Base-by-base conservation (phyloP, 1,140 invertebrate genomes). In the Eupristina koningsbergeri region DNA sequence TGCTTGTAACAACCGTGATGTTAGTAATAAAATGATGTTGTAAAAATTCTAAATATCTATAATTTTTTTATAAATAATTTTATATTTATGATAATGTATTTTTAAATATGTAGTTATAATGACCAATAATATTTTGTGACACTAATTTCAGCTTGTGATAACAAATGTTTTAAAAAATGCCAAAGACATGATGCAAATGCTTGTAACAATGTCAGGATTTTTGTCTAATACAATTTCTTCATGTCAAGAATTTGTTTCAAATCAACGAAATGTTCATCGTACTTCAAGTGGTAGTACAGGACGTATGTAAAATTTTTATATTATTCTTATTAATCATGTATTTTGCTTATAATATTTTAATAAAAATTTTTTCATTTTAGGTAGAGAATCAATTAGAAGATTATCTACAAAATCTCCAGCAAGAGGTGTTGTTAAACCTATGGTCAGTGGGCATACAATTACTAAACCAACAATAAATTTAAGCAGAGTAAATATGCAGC, bases 401-500 rank as follows among this genome's bases (percentile, higher is more conserved):
- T 50, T 89, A 0, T 88, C 90, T 3, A 86, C 80, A 19, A 92
- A 92, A 87, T 90, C 91, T 29, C 92, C 91, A 74, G 88, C 91
- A 39, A 89, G 84, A 85, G 92, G 91, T 76, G 91, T 92, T 8
- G 92, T 93, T 17, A 89, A 92, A 31, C 92, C 92, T 50, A 93
- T 92, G 89, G 91, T 93, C 6, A 89, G 91, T 84, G 92, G 92
- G 36, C 90, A 92, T 41, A 92, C 90, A 7, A 93, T 93, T 50
- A 91, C 91, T 50, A 92, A 92, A 84, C 91, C 91, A 9, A 91
- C 90, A 9, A 92, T 93, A 78, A 92, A 91, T 86, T 89, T 92
- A 15, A 91, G 91, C 64, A 89, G 92, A 86, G 83, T 93, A 36
- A 92, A 91, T 86, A 89, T 92, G 86, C 88, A 89, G 64, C 81